These are phyloP conservation scores for Liodrosophila aerea DNA, from an alignment of 2,888 invertebrate genomes.

Conservation along the genomic window DNA sequence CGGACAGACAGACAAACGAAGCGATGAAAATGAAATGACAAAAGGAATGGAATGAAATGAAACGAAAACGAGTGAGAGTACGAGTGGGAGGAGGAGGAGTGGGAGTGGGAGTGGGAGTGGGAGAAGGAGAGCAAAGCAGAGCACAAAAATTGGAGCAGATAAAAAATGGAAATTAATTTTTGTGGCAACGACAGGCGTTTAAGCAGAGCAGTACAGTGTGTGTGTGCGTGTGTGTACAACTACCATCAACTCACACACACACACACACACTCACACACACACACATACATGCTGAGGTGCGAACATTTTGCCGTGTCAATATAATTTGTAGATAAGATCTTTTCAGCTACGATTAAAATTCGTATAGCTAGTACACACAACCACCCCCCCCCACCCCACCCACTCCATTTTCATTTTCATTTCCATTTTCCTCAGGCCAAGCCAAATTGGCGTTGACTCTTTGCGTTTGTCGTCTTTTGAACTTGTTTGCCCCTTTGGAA, in stretches of 20 bases:
- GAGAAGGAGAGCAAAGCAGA: constrained; percentile 46
- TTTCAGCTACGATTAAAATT: constrained; percentile 13
- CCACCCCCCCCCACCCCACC: not conserved
- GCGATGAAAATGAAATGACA: constrained; percentile 54
- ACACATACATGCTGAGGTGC: constrained; percentile 31
- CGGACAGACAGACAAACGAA: constrained; percentile 8
- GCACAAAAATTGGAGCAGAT: constrained; percentile 44
- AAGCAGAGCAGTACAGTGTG: not conserved
- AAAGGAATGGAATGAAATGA: constrained; percentile 48
- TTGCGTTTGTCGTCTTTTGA: constrained; percentile 12
- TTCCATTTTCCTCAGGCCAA: constrained; percentile 2
- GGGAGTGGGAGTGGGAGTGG: not conserved
- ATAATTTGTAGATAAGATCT: constrained; percentile 68
- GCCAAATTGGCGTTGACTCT: not conserved
- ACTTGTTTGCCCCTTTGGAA: constrained; percentile 37
- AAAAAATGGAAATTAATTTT: constrained; percentile 75
- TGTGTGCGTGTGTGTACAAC: too few relatives aligned
- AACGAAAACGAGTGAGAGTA: constrained; percentile 31
- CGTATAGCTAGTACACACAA: not conserved
- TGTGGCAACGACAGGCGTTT: constrained; percentile 48
- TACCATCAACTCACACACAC: constrained; percentile 14
- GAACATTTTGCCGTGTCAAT: constrained; percentile 63
- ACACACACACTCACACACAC: constrained; percentile 13
- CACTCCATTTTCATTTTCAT: not conserved
- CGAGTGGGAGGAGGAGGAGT: not conserved